Evolutionary conservation across 2,888 invertebrate species (phyloP).

Genomic region (Andrena hattorfiana): DNA sequence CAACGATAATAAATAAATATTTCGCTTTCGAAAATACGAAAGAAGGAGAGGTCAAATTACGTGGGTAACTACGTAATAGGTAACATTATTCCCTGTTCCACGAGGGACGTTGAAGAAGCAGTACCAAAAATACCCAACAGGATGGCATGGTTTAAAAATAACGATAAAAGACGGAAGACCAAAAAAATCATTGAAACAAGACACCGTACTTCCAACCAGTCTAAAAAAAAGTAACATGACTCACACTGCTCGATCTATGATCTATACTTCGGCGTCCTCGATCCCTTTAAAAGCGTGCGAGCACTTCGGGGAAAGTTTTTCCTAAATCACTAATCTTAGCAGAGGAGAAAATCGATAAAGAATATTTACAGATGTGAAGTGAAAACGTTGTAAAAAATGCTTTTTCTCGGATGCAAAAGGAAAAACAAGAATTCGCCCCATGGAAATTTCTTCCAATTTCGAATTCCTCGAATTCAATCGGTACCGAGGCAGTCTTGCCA

Average conservation of each 20-base stretch:
- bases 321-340: background rate
- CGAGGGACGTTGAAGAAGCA: background rate
- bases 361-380: background rate
- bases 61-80: background rate
- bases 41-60: background rate
- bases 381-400: background rate
- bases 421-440: background rate
- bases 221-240: slow-evolving; percentile 57
- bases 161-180: slow-evolving; percentile 24
- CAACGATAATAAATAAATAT: background rate
- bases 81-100: background rate
- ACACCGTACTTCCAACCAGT: slow-evolving; percentile 49
- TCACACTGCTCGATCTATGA: slow-evolving; percentile 24
- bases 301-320: slow-evolving; percentile 3
- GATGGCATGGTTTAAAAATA: slow-evolving; percentile 5
- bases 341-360: background rate
- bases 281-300: slow-evolving; percentile 2
- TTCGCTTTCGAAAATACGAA: background rate
- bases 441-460: slow-evolving; percentile 21
- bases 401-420: background rate
- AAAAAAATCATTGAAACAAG: slow-evolving; percentile 53
- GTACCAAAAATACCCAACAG: background rate
- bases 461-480: background rate
- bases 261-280: slow-evolving; percentile 31
- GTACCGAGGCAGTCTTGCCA: background rate